phyloP scores from a whole-genome alignment of 2,113 vertebrate genomes.

The Passerina amoena region DNA sequence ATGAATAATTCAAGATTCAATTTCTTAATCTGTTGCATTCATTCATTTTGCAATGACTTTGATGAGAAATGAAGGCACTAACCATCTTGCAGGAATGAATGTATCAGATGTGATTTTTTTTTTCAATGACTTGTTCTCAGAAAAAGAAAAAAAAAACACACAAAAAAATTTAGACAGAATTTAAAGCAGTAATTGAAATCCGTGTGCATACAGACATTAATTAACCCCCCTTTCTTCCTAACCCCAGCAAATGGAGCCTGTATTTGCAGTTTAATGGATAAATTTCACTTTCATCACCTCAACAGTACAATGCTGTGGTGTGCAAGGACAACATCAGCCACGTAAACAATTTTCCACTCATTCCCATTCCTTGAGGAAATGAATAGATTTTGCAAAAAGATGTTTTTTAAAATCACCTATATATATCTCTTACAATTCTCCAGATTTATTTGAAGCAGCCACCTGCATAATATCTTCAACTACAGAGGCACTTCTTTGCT shows the following conservation, averaged over 20 bases:
- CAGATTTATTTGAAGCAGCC: neutral
- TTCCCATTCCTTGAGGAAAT: neutral
- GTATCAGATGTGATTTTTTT: neutral
- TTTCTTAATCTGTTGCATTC: slow-evolving; percentile 52
- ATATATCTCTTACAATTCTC: neutral
- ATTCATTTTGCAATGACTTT: slow-evolving; percentile 39
- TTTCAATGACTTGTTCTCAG: neutral
- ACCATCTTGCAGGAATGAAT: slow-evolving; percentile 1
- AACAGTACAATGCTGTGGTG: neutral
- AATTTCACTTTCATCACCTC: neutral
- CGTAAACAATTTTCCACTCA: neutral
- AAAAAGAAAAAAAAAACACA: neutral
- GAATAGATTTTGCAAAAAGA: neutral
- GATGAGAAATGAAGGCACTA: slow-evolving; percentile 26
- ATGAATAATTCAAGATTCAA: slow-evolving; percentile 57
- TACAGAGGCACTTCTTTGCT: neutral
- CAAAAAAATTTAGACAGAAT: neutral
- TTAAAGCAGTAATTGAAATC: slow-evolving; percentile 17
- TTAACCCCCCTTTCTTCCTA: neutral
- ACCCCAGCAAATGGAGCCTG: neutral
- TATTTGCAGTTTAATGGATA: neutral
- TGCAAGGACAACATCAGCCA: neutral
- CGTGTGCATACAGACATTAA: neutral
- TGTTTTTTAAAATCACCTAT: neutral
- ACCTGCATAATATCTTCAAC: neutral